Base-by-base conservation (phyloP, 2,797 vertebrate species). In the Lagothrix lagotricha region DNA sequence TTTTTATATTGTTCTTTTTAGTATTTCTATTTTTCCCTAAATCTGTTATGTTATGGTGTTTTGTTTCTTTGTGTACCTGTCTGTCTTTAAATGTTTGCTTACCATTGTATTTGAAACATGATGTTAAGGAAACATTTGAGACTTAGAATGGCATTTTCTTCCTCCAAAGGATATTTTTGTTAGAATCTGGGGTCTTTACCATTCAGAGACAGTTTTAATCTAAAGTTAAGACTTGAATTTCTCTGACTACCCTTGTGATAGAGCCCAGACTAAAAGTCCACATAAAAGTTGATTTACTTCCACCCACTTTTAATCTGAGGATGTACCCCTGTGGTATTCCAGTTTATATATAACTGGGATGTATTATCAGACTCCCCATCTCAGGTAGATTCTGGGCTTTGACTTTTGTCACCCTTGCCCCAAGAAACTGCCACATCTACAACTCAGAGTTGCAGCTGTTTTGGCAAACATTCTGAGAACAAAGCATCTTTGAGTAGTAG, bases 101-200 rank as follows among this genome's bases (percentile, higher is more conserved):
- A 87, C 50, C 4, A 76, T 15, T 81, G 1, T 76, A 87, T 88
- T 77, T 77, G 82, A 57, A 41, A 50, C 20, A 91, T 14, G 82
- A 77, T n/a, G 87, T 87, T 90, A 81, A 87, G 67, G 67, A 82
- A 87, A 46, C 67, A 70, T 70, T 87, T 91, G 67, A 88, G 67
- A 91, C 26, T 24, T 79, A 76, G 46, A 81, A 75, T 54, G 75
- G 7, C 14, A 9, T 2, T 76, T 87, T 2, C 17, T 91, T 41
- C 19, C 17, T 87, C n/a, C 14, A 91, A 75, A 48, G 46, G 76
- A 96, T 24, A n/a, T 0, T 77, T 57, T 77, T 76, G 3, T 79
- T 36, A 19, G 64, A 77, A 77, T 26, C 11, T 57, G 48, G 24
- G 11, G 19, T 46, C 39, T 57, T 46, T 70, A 76, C 77, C 0